Conservation (phyloP, 2,888 invertebrate species). For the Erebia aethiops region DNA sequence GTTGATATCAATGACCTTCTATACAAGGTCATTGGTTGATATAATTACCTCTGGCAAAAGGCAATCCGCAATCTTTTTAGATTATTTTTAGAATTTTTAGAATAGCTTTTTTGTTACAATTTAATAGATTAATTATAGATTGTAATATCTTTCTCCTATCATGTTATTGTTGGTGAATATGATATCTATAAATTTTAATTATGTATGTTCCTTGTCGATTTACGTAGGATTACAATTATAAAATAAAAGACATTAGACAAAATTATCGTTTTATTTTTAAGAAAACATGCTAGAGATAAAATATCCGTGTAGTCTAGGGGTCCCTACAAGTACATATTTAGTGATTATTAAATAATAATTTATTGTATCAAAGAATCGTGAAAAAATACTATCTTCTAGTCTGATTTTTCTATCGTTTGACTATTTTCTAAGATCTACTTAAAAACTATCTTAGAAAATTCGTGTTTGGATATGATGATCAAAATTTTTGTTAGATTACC, state of each 20-base stretch:
- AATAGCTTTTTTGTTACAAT: constrained; percentile 43
- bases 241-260: not conserved
- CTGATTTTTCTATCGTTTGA: not conserved
- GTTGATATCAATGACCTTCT: too few relatives aligned
- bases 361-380: not conserved
- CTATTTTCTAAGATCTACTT: too few relatives aligned
- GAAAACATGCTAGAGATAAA: constrained; percentile 32
- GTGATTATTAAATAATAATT: not conserved
- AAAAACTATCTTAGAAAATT: too few relatives aligned
- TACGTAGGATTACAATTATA: not conserved
- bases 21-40: too few relatives aligned
- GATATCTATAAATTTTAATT: not conserved
- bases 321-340: constrained; percentile 43
- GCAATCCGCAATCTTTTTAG: constrained; percentile 1
- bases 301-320: constrained; percentile 39
- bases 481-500: too few relatives aligned
- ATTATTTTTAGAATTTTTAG: constrained; percentile 33
- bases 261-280: constrained; percentile 29
- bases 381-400: not conserved
- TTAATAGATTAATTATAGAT: not conserved
- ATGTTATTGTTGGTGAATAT: constrained; percentile 1
- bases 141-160: constrained; percentile 1
- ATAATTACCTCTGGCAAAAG: not conserved
- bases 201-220: not conserved
- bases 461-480: too few relatives aligned